Evolutionary conservation across 2,797 vertebrate species (phyloP).

Genomic region (Lepidocolaptes lacrymiger): DNA sequence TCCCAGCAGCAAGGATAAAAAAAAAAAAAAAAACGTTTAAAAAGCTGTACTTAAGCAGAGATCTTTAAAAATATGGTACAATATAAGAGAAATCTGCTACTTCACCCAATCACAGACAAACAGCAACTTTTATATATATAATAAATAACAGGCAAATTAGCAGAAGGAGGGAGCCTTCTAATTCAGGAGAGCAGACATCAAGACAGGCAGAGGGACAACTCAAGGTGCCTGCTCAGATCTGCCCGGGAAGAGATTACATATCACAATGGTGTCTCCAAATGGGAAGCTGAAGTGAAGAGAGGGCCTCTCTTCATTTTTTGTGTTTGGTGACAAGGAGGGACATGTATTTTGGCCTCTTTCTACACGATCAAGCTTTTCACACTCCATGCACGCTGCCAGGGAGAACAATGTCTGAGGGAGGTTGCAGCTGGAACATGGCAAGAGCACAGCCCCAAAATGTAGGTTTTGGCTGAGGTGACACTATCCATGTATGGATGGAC

Average conservation of each 20-base stretch:
- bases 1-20: fast-evolving
- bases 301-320: background rate
- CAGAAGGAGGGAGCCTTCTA: background rate
- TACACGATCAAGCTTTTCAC: background rate
- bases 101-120: background rate
- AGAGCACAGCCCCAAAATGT: background rate
- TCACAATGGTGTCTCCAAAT: background rate
- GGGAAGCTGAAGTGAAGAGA: background rate
- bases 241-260: background rate
- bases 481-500: background rate
- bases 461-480: fast-evolving
- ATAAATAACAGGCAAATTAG: background rate
- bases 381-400: background rate
- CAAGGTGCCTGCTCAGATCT: background rate
- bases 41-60: background rate
- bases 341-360: background rate
- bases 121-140: background rate
- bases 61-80: background rate
- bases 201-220: background rate
- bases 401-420: background rate
- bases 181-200: background rate
- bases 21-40: background rate
- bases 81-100: background rate
- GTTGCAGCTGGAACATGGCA: background rate
- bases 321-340: background rate